Percentiles rank a stretch among this genome's conserved stretches.
Evolutionary conservation across 2,113 vertebrate genomes (phyloP).

Genomic region (Ictalurus furcatus): DNA sequence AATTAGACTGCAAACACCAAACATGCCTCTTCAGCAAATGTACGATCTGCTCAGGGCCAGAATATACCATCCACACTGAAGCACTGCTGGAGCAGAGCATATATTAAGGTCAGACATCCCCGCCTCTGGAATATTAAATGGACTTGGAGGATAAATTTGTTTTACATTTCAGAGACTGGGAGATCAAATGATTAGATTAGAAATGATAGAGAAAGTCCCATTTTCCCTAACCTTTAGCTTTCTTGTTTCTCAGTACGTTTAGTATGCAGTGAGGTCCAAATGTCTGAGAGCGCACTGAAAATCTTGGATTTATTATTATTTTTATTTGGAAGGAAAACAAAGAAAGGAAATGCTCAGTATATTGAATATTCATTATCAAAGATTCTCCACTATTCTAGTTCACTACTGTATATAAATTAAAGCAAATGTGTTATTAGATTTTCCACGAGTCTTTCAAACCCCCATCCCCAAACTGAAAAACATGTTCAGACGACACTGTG

Average conservation of each 20-base stretch:
- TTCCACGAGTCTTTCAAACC: background rate
- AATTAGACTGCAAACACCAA: slow-evolving; percentile 43
- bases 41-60: slow-evolving; percentile 11
- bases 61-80: slow-evolving; percentile 2
- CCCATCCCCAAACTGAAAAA: too few relatives aligned
- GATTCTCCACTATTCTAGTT: background rate
- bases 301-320: background rate
- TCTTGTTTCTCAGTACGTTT: background rate
- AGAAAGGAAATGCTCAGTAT: background rate
- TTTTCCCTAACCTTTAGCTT: background rate
- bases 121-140: slow-evolving; percentile 28
- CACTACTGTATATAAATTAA: background rate
- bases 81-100: background rate
- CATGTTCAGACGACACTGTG: too few relatives aligned
- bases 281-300: background rate
- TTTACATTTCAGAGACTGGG: slow-evolving; percentile 19
- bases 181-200: background rate
- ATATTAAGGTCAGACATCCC: slow-evolving; percentile 21
- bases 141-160: slow-evolving; percentile 28
- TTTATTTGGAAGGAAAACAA: background rate
- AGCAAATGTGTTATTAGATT: background rate
- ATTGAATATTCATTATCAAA: background rate
- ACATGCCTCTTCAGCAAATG: slow-evolving; percentile 41
- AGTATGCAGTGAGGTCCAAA: background rate
- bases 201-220: background rate